Evolutionary conservation across 2,888 invertebrate genomes (phyloP), one percentile per base, ranked within the genome.

Genomic region (Seira ritae): DNA sequence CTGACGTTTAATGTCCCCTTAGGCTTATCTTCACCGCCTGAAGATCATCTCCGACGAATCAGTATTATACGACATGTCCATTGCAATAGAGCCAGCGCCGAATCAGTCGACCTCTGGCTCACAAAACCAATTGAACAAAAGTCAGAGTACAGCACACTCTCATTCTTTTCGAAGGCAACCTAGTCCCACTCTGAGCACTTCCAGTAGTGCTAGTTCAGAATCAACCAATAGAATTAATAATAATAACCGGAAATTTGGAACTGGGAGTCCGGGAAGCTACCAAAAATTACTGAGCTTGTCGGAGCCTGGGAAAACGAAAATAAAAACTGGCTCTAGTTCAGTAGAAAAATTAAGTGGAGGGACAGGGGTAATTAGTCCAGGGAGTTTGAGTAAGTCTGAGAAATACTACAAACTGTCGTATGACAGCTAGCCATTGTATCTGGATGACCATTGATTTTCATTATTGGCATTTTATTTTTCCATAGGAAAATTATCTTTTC

Each of bases 261-360:
- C 98, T 60, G 98, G 98, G 60, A 98, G 98, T 15, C 99, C 99
- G 20, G 98, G 98, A 91, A 97, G 98, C 8, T 97, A 99, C 19
- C 94, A 98, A 89, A 99, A 99, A 91, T 94, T 99, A 90, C 92
- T 99, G 88, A 95, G 98, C 6, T 92, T 99, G 37, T 96, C 97
- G 12, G 96, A 97, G 90, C 95, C 95, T 15, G 78, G 73, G 0
- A 79, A 77, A 37, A 83, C 71, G 10, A 83, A 83, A 77, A 83
- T 76, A 42, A 97, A 97, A 91, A 96, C 97, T 0, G 62, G 83
- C 50, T 79, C 81, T 19, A 80, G 79, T 19, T 73, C 72, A 0
- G 80, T 80, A 0, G 80, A 80, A 23, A 80, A 80, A 69, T 50
- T 80, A 6, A 60, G 66, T 8, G 42, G 17, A 0, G 22, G 22